Evolutionary conservation across 64 coral and sea anemone genomes (phyloP).

Genomic region (Actinia tenebrosa): DNA sequence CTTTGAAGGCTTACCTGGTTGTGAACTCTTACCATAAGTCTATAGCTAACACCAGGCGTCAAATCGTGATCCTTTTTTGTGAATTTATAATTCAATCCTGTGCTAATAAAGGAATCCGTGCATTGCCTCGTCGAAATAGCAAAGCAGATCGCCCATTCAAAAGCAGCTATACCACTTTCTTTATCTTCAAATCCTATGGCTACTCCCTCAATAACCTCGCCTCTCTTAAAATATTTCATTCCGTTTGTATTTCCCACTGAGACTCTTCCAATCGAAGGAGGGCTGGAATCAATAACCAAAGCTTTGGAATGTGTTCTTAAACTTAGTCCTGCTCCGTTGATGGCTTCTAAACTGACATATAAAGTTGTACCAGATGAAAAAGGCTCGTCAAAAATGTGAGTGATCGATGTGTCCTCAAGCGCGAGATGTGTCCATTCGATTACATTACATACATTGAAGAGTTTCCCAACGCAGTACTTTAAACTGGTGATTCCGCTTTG

Average conservation of each 20-base stretch:
- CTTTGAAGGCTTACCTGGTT: slow-evolving; percentile 50
- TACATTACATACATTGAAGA: slow-evolving; percentile 48
- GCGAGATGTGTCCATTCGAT: slow-evolving; percentile 40
- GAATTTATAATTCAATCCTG: slow-evolving; percentile 25
- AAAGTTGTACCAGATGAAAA: slow-evolving; percentile 33
- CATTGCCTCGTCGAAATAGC: not conserved
- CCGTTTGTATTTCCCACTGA: slow-evolving; percentile 14
- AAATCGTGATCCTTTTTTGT: slow-evolving; percentile 29
- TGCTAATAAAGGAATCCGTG: slow-evolving; percentile 46
- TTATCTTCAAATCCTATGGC: slow-evolving; percentile 52
- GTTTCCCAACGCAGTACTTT: slow-evolving; percentile 61
- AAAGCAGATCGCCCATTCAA: slow-evolving; percentile 48
- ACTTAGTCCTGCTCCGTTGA: slow-evolving; percentile 45
- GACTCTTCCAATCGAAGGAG: slow-evolving; percentile 28
- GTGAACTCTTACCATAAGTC: slow-evolving; percentile 24
- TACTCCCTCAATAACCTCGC: slow-evolving; percentile 4
- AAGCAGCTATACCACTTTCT: slow-evolving; percentile 47
- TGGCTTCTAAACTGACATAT: slow-evolving; percentile 40
- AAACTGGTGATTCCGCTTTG: slow-evolving; percentile 58
- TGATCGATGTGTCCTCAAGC: not conserved
- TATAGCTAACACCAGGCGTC: slow-evolving; percentile 51
- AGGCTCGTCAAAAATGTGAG: slow-evolving; percentile 22
- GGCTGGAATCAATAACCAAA: slow-evolving; percentile 41
- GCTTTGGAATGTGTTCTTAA: slow-evolving; percentile 13
- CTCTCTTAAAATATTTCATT: slow-evolving; percentile 16